Evolutionary conservation across 1,140 invertebrate species (phyloP).

Genomic region (Gryon sp.): DNA sequence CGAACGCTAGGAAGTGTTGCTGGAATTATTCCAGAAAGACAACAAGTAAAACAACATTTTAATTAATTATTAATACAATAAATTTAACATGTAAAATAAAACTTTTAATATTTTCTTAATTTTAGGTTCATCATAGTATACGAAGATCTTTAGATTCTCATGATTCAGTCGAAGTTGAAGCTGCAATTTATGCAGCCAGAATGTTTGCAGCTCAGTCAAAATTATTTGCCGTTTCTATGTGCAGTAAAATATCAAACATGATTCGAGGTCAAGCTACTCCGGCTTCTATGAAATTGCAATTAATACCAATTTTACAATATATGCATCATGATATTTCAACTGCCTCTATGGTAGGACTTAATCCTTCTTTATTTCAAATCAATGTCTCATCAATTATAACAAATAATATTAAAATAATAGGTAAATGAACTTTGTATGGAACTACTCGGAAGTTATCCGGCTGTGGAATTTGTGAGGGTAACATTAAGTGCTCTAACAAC

Average conservation of each 20-base stretch:
- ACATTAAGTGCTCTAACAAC: constrained; percentile 93
- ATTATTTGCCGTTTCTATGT: constrained; percentile 97
- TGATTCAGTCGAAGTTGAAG: constrained; percentile 96
- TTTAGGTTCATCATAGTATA: constrained; percentile 94
- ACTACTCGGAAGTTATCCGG: constrained; percentile 91
- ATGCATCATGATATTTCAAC: constrained; percentile 96
- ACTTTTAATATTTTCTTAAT: background rate
- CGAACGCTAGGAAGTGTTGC: constrained; percentile 95
- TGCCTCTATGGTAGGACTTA: constrained; percentile 86
- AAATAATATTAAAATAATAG: constrained; percentile 67
- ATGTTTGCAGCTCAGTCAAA: constrained; percentile 96
- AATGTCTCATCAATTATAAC: background rate
- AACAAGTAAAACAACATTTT: constrained; percentile 81
- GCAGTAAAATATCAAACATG: constrained; percentile 96
- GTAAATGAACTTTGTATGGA: constrained; percentile 88
- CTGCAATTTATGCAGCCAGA: constrained; percentile 95
- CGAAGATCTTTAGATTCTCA: constrained; percentile 94
- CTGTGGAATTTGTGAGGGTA: constrained; percentile 91
- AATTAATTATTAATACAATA: too few species aligned
- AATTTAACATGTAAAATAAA: background rate
- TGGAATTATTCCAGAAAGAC: constrained; percentile 94
- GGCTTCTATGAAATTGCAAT: constrained; percentile 92
- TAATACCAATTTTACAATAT: constrained; percentile 94
- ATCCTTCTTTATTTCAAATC: background rate
- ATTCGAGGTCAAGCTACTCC: constrained; percentile 95